A percentile compares a stretch with the other conserved stretches of the same genome.
Conservation (phyloP, 2,888 invertebrate species). For the Abrostola triplasia region DNA sequence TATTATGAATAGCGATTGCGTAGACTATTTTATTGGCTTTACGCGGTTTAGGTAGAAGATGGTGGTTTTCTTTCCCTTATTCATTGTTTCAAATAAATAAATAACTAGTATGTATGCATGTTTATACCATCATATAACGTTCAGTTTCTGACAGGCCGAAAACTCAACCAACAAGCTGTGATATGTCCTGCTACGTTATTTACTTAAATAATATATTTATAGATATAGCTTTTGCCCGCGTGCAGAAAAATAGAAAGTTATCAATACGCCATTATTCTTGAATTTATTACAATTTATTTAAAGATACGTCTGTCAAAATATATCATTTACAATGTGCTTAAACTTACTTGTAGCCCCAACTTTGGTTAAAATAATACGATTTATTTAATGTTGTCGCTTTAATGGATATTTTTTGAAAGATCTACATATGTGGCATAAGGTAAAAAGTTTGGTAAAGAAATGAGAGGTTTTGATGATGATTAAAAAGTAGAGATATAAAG, state of each 20-base stretch:
- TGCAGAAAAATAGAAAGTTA: no score
- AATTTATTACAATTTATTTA: not conserved
- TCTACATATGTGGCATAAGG: slow-evolving; percentile 37
- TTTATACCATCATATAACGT: no score
- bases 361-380: slow-evolving; percentile 23
- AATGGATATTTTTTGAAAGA: slow-evolving; percentile 35
- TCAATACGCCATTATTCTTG: no score
- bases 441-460: slow-evolving; percentile 23
- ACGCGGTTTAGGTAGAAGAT: not conserved
- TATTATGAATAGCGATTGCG: not conserved
- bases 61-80: no score
- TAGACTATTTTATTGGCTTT: not conserved
- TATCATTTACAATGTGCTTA: slow-evolving; percentile 10
- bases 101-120: no score
- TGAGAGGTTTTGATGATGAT: slow-evolving; percentile 13
- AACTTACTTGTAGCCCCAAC: slow-evolving; percentile 9
- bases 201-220: not conserved
- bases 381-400: slow-evolving; percentile 38
- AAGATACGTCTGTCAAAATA: slow-evolving; percentile 20
- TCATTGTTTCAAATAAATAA: no score
- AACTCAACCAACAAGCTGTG: no score
- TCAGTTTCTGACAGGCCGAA: no score
- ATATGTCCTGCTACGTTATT: not conserved
- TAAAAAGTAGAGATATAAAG: not conserved
- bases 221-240: no score